phyloP scores from a whole-genome alignment of 2,113 vertebrate species.

The Lampris incognitus region DNA sequence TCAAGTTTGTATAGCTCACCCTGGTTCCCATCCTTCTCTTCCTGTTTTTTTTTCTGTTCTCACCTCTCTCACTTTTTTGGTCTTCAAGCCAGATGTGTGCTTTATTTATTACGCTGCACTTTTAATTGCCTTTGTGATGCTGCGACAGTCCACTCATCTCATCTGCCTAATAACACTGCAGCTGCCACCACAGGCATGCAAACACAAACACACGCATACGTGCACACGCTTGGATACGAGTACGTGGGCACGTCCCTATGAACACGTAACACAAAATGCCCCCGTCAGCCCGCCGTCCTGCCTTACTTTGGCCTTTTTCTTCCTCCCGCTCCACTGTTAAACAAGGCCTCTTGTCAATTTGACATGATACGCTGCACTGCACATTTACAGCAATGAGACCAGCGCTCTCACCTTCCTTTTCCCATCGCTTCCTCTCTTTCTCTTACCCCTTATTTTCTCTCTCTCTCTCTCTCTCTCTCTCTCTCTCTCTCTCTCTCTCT shows the following conservation, averaged over 20 bases:
- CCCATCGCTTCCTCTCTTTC: not conserved
- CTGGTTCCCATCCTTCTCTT: too few species aligned
- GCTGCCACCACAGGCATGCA: constrained; percentile 23
- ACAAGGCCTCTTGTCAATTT: constrained; percentile 24
- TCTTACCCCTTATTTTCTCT: not conserved
- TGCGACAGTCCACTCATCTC: constrained; percentile 59
- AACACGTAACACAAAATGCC: constrained; percentile 10
- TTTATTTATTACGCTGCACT: constrained; percentile 4
- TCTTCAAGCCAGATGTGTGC: not conserved
- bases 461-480: not conserved
- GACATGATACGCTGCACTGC: constrained; percentile 21
- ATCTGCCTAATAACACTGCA: constrained; percentile 67
- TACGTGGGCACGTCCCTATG: constrained; percentile 9
- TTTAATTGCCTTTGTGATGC: constrained; percentile 62
- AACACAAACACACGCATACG: not conserved
- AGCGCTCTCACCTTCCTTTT: not conserved
- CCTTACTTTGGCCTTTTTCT: not conserved
- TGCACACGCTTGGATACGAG: not conserved
- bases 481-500: not conserved
- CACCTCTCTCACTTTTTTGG: not conserved
- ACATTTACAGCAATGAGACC: not conserved
- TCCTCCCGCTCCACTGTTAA: constrained; percentile 28
- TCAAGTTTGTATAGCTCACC: too few species aligned
- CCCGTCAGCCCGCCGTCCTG: not conserved
- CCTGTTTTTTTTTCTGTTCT: not conserved